These are phyloP conservation scores for Calameuta pallipes DNA, from an alignment of 2,888 invertebrate genomes.

Conservation along the genomic window DNA sequence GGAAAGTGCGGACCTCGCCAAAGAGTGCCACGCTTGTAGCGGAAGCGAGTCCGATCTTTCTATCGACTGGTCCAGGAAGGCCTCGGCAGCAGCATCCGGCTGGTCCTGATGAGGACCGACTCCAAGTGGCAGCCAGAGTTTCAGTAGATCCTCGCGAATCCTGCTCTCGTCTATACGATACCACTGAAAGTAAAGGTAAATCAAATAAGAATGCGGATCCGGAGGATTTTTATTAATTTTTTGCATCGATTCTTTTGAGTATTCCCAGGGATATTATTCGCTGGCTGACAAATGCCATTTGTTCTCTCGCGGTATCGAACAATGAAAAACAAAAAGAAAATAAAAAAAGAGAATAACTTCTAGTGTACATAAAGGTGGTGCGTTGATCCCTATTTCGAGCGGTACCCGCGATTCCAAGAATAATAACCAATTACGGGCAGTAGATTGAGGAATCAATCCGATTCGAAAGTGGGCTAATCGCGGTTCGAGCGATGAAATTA, in stretches of 20 bases:
- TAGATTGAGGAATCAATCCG: conserved; percentile 54
- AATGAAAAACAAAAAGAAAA: background rate
- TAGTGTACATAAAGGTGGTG: background rate
- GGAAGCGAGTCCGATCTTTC: conserved; percentile 88
- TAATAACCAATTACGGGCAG: conserved; percentile 53
- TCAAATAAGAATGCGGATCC: background rate
- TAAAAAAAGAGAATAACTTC: background rate
- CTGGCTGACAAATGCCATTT: background rate
- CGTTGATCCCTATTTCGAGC: conserved; percentile 26
- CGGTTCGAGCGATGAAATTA: conserved; percentile 56
- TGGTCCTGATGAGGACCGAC: conserved; percentile 60
- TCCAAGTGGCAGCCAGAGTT: conserved; percentile 75
- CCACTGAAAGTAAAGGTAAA: conserved; percentile 71
- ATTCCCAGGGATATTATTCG: background rate
- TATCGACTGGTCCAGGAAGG: conserved; percentile 79
- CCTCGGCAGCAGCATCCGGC: conserved; percentile 78
- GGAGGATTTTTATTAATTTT: background rate
- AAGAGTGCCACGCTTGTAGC: conserved; percentile 89
- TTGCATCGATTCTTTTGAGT: background rate
- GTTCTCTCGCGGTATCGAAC: background rate
- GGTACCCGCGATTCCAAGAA: conserved; percentile 43
- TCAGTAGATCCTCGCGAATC: conserved; percentile 69
- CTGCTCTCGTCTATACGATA: conserved; percentile 74
- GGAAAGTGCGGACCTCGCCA: conserved; percentile 86
- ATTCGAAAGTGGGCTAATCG: conserved; percentile 41